Base-by-base conservation (phyloP, 2,888 invertebrate species). In the Cephus sareptanus region DNA sequence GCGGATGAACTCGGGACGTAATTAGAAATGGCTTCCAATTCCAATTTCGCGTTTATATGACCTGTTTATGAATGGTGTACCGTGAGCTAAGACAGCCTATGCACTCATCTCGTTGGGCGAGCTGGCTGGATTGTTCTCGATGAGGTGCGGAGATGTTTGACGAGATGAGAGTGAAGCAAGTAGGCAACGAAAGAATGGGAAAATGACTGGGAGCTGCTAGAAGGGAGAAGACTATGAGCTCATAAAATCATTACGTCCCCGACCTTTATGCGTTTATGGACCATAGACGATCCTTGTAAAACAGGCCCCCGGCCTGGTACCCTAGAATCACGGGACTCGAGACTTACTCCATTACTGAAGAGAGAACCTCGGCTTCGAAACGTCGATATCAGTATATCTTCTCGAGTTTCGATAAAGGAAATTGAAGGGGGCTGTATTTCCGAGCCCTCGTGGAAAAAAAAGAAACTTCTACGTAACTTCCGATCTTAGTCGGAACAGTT, bases 171-270 rank as follows among this genome's bases (percentile, higher is more conserved):
- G 12, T 34, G 11, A 35, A 34, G 71, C 35, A 37, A n/a, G 33
- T 23, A 69, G 69, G 34, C 68, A 68, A 33, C 75, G 79, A 74
- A 40, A 34, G 34, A 71, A 34, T 71, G 71, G 34, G 71, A 71
- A 34, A 71, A 34, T 33, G 71, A 71, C 33, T 33, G 71, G 34
- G 71, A 33, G 31, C 33, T 33, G 71, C 13, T 4, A 71, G 31
- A 71, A 33, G 34, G 71, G 71, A 33, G 34, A 34, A 71, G 34
- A 71, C 71, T 40, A 37, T 76, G 77, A 70, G 83, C 83, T 83
- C 87, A 84, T 88, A 88, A 88, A 89, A 87, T 87, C 87, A 88
- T 88, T 88, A 87, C 83, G 83, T 83, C 81, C 81, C 84, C 83
- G 82, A 83, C 84, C 84, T 87, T 86, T 85, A 87, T 85, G 82